These are phyloP conservation scores for Odocoileus hemionus DNA, from an alignment of 2,113 vertebrate genomes.

Conservation along the genomic window DNA sequence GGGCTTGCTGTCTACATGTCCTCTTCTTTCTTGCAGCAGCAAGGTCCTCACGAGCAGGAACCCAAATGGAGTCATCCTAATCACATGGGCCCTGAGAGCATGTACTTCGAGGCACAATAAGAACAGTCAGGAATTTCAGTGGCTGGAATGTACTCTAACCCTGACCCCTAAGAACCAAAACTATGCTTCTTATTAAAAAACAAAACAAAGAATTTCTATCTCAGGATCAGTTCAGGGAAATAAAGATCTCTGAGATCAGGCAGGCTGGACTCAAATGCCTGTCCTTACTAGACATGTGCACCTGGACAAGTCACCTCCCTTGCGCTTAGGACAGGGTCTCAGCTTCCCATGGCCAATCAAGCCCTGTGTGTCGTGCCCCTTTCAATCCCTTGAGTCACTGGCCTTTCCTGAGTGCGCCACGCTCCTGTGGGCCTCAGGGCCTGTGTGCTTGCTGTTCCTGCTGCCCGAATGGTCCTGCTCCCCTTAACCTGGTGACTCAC, in stretches of 20 bases:
- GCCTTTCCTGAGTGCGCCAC: not conserved
- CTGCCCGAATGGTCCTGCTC: not conserved
- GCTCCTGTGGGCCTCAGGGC: not conserved
- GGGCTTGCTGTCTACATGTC: not conserved
- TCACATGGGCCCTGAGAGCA: not conserved
- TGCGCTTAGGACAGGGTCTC: not conserved
- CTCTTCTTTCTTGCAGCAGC: not conserved
- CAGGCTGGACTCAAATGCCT: not conserved
- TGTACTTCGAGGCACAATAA: not conserved
- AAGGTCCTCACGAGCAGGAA: not conserved
- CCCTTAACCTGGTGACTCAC: not conserved
- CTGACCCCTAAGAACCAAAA: not conserved
- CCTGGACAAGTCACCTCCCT: not conserved
- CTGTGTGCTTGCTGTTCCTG: not conserved
- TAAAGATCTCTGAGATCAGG: not conserved
- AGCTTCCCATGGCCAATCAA: not conserved
- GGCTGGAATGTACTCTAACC: not conserved
- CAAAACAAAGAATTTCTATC: not conserved
- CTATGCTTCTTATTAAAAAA: not conserved
- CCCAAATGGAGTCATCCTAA: not conserved
- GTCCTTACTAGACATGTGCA: not conserved
- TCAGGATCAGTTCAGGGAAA: not conserved
- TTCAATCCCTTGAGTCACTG: not conserved
- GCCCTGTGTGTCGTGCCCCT: not conserved
- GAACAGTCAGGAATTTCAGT: not conserved